Conservation (phyloP, 2,797 vertebrate species). For the Phalanger gymnotis region DNA sequence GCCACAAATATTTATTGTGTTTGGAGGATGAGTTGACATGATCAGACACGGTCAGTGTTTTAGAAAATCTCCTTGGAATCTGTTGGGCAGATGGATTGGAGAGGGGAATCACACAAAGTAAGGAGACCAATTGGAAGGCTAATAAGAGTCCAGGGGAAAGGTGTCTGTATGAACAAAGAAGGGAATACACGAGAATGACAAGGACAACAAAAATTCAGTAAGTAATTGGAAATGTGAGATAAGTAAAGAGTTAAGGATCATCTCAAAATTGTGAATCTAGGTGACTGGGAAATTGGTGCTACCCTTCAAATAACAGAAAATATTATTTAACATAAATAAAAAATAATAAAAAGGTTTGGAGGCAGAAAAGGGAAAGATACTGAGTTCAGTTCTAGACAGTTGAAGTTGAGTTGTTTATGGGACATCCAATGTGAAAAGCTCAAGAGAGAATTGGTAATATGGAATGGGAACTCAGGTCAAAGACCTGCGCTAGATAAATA, state of each 20-base stretch:
- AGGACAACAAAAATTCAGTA: neutral
- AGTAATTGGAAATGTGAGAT: neutral
- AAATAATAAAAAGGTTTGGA: neutral
- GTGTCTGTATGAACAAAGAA: neutral
- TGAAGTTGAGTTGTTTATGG: neutral
- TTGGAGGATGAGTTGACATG: neutral
- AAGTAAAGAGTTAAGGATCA: neutral
- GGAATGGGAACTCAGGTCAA: neutral
- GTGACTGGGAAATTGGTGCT: neutral
- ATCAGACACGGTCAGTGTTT: neutral
- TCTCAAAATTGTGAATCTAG: neutral
- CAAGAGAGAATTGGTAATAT: neutral
- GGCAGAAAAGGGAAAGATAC: neutral
- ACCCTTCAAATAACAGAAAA: neutral
- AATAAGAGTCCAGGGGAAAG: neutral
- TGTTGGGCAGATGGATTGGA: neutral
- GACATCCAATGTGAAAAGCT: neutral
- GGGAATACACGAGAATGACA: neutral
- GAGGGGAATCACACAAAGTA: neutral
- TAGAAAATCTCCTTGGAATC: neutral
- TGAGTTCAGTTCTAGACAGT: neutral
- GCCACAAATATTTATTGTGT: neutral
- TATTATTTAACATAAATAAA: neutral
- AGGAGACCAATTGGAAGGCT: neutral
- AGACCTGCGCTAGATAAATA: neutral